Conservation (phyloP, 2,113 vertebrate genomes). For the Ginglymostoma cirratum region DNA sequence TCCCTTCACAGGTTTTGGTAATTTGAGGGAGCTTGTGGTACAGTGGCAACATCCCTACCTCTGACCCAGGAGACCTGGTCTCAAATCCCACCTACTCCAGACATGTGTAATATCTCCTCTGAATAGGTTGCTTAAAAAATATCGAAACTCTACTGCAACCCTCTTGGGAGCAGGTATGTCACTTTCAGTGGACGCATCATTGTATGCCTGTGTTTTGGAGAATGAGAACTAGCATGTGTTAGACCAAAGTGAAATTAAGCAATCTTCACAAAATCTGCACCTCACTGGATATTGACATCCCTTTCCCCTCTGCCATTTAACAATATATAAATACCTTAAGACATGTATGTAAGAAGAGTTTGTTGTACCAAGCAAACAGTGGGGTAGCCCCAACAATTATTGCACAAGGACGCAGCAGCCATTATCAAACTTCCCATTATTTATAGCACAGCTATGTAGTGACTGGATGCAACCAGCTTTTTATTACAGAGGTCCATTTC, state of each 20-base stretch:
- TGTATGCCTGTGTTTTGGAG: neutral
- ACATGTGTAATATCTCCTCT: too few relatives aligned
- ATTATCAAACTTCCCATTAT: neutral
- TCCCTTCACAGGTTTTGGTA: too few relatives aligned
- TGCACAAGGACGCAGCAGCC: neutral
- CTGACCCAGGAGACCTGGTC: too few relatives aligned
- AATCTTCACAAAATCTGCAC: neutral
- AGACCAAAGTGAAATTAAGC: neutral
- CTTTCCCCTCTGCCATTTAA: neutral
- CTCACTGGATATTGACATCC: neutral
- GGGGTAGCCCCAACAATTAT: neutral
- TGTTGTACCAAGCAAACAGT: neutral
- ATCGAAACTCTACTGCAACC: too few relatives aligned
- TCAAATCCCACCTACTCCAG: too few relatives aligned
- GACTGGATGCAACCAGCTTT: neutral
- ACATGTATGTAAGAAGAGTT: neutral
- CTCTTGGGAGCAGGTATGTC: neutral
- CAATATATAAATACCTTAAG: neutral
- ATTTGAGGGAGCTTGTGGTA: too few relatives aligned
- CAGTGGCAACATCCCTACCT: too few relatives aligned
- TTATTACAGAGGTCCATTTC: neutral
- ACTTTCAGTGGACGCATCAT: too few relatives aligned
- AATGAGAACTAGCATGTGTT: neutral
- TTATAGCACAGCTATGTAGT: neutral
- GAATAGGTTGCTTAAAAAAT: too few relatives aligned